Conservation (phyloP, 2,797 vertebrate species). For the Syngnathus rostellatus region DNA sequence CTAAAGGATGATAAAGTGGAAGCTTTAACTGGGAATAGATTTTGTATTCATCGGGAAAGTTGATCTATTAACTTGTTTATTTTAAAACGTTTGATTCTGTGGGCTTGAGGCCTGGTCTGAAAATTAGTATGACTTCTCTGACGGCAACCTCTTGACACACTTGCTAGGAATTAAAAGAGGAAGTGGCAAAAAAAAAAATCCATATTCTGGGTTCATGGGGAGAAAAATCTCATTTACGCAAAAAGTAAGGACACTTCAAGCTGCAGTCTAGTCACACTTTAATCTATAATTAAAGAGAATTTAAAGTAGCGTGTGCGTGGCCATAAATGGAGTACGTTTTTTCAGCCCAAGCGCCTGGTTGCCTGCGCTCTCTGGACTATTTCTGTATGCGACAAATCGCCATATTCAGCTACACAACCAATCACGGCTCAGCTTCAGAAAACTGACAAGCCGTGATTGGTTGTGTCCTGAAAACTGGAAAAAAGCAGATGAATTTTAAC, state of each 20-base stretch:
- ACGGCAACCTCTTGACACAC: slow-evolving; percentile 21
- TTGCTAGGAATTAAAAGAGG: slow-evolving; percentile 9
- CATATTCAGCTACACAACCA: slow-evolving; percentile 14
- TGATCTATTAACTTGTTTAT: slow-evolving; percentile 27
- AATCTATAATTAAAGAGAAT: slow-evolving; percentile 65
- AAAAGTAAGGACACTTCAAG: slow-evolving; percentile 35
- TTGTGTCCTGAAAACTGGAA: too few relatives aligned
- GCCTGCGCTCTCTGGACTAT: slow-evolving; percentile 23
- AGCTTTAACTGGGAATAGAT: background rate
- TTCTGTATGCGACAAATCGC: slow-evolving; percentile 26
- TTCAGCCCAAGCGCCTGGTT: slow-evolving; percentile 44
- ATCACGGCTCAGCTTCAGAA: too few relatives aligned
- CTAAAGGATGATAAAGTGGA: background rate
- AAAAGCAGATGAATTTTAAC: background rate
- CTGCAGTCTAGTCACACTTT: slow-evolving; percentile 39
- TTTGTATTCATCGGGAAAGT: slow-evolving; percentile 9
- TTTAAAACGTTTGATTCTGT: background rate
- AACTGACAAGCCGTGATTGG: too few relatives aligned
- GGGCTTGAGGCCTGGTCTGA: slow-evolving; percentile 6
- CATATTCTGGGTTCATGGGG: slow-evolving; percentile 4
- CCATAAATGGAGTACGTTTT: slow-evolving; percentile 52
- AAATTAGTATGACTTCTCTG: slow-evolving; percentile 8
- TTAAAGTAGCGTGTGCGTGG: slow-evolving; percentile 44
- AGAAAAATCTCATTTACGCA: slow-evolving; percentile 28
- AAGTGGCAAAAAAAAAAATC: slow-evolving; percentile 3